Evolutionary conservation across 2,888 invertebrate species (phyloP).

Genomic region (Heteromurus nitidus): DNA sequence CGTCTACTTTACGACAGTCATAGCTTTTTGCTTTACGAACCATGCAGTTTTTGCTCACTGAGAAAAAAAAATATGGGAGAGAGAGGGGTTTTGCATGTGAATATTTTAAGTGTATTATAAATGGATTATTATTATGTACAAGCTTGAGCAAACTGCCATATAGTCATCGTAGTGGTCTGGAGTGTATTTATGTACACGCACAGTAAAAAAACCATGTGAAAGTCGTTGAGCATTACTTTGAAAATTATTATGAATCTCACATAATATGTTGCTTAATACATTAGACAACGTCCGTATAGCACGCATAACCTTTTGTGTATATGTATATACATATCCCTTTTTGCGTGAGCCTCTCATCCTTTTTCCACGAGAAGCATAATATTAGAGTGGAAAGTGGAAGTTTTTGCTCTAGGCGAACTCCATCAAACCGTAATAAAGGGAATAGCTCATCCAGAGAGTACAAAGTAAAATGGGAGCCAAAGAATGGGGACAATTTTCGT

Average conservation of each 20-base stretch:
- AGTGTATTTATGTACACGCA: too few species aligned
- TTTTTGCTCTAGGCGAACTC: constrained; percentile 43
- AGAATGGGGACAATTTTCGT: constrained; percentile 60
- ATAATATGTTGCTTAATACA: background rate
- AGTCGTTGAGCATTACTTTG: too few species aligned
- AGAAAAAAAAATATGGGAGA: constrained; percentile 4
- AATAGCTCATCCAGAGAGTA: constrained; percentile 42
- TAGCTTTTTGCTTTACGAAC: constrained; percentile 58
- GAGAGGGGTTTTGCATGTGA: background rate
- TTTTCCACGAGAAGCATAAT: too few species aligned
- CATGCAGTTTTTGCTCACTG: constrained; percentile 15
- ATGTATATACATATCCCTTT: constrained; percentile 4
- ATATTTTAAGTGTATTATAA: constrained; percentile 35
- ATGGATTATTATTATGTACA: constrained; percentile 52
- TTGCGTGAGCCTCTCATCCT: background rate
- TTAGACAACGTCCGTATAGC: background rate
- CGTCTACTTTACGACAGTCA: constrained; percentile 21
- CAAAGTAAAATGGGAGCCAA: constrained; percentile 31
- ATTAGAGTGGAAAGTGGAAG: too few species aligned
- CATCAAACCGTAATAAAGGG: constrained; percentile 57
- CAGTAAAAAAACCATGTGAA: too few species aligned
- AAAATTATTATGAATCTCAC: constrained; percentile 12
- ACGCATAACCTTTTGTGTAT: background rate
- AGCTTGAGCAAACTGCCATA: background rate
- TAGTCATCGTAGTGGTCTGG: background rate